Percentiles rank a stretch among this genome's conserved stretches.
phyloP scores from a whole-genome alignment of 1,140 invertebrate genomes.

The Paraescarpia echinospica region DNA sequence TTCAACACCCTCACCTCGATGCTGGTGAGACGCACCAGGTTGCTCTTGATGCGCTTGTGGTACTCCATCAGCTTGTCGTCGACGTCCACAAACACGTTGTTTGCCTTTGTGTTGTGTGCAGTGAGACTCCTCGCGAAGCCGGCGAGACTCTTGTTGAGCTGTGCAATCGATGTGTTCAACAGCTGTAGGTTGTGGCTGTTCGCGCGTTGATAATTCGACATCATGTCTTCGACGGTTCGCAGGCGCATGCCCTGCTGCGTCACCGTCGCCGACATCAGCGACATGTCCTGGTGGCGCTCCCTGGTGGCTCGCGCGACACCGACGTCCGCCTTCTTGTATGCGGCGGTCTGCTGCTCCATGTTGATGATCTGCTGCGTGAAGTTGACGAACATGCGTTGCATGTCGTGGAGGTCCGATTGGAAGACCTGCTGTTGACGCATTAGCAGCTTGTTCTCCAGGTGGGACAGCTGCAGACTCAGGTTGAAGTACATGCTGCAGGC shows the following conservation, averaged over 20 bases:
- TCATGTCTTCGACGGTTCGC: background rate
- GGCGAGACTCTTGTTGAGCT: background rate
- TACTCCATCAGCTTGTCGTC: background rate
- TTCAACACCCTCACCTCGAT: slow-evolving; percentile 9
- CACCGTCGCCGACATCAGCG: background rate
- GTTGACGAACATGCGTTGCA: slow-evolving; percentile 18
- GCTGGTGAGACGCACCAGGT: background rate
- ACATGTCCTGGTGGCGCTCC: slow-evolving; percentile 4
- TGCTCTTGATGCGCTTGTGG: background rate
- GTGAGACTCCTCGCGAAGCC: background rate
- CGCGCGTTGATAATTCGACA: background rate
- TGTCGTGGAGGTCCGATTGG: background rate
- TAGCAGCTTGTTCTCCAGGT: slow-evolving; percentile 14
- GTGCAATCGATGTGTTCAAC: background rate
- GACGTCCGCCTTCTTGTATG: background rate
- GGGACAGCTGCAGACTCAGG: slow-evolving; percentile 17
- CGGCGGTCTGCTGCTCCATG: slow-evolving; percentile 10
- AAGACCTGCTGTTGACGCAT: background rate
- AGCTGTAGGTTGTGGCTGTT: background rate
- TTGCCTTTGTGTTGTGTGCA: slow-evolving; percentile 1
- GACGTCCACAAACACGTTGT: background rate
- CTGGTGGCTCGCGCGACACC: too few relatives aligned
- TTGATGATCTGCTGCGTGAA: slow-evolving; percentile 18
- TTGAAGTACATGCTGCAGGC: slow-evolving; percentile 16
- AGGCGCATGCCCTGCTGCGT: background rate